Percentiles rank a stretch among this genome's conserved stretches.
These are phyloP conservation scores for Meandrina meandrites DNA, from an alignment of 92 coral and sea anemone genomes.

Conservation along the genomic window DNA sequence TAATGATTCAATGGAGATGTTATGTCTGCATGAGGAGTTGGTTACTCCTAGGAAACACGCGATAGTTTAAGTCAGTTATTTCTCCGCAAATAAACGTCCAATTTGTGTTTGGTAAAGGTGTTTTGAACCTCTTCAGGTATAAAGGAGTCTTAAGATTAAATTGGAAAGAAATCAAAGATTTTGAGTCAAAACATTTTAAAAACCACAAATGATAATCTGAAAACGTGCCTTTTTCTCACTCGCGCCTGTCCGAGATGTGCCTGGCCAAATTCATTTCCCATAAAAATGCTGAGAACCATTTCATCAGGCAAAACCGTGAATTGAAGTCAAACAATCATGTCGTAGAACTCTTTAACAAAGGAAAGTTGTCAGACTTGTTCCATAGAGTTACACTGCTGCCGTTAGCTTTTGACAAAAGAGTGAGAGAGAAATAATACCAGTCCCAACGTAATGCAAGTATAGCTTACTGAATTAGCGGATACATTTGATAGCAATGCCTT, in stretches of 20 bases:
- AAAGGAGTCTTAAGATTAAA: neutral
- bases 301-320: neutral
- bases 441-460: neutral
- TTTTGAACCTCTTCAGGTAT: neutral
- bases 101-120: neutral
- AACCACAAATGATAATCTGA: neutral
- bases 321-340: neutral
- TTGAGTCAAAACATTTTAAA: neutral
- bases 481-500: neutral
- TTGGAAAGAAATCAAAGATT: neutral
- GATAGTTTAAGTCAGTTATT: neutral
- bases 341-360: neutral
- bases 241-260: neutral
- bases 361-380: neutral
- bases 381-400: neutral
- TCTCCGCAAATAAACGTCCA: conserved; percentile 3
- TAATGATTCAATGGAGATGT: conserved; percentile 33
- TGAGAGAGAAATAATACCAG: neutral
- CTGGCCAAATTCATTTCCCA: neutral
- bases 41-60: conserved; percentile 29
- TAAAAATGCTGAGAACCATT: neutral
- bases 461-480: conserved; percentile 5
- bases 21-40: conserved; percentile 26
- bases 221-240: neutral
- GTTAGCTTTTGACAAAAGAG: neutral